A percentile compares a stretch with the other conserved stretches of the same genome.
These are phyloP conservation scores for Cyclophora punctaria DNA, from an alignment of 2,888 invertebrate genomes.

Conservation along the genomic window DNA sequence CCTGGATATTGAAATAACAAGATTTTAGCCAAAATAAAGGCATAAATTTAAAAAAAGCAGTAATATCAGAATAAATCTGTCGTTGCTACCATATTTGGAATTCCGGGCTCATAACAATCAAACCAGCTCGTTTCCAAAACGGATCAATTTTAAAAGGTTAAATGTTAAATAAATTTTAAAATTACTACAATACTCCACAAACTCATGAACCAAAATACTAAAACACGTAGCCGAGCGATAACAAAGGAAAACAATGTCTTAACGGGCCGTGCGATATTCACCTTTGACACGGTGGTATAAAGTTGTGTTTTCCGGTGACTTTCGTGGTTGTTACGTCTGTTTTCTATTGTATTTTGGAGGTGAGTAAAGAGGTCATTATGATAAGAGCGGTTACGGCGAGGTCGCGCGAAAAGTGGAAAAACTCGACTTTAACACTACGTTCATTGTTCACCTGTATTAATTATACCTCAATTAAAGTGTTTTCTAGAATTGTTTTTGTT, in stretches of 20 bases:
- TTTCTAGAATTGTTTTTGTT: no score
- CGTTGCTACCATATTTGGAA: neutral
- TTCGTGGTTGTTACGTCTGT: conserved; percentile 25
- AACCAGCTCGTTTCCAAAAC: neutral
- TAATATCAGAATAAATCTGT: neutral
- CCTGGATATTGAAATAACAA: no score
- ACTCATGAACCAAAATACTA: conserved; percentile 45
- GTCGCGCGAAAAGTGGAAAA: conserved; percentile 59
- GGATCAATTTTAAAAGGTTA: neutral
- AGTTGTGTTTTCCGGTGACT: conserved; percentile 20
- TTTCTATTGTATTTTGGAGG: conserved; percentile 27
- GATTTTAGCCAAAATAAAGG: no score
- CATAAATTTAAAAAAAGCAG: no score
- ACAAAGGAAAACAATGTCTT: conserved; percentile 37
- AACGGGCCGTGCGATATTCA: conserved; percentile 18
- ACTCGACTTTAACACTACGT: conserved; percentile 13
- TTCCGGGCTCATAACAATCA: neutral
- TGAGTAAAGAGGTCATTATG: conserved; percentile 64
- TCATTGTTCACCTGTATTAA: neutral
- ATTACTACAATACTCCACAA: conserved; percentile 29
- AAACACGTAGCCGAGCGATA: conserved; percentile 52
- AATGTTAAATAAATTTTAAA: conserved; percentile 12
- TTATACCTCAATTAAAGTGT: no score
- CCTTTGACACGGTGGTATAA: conserved; percentile 19
- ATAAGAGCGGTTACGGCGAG: conserved; percentile 54